These are phyloP conservation scores for Cataglyphis rosenhaueri DNA, from an alignment of 2,888 invertebrate genomes.

Conservation along the genomic window DNA sequence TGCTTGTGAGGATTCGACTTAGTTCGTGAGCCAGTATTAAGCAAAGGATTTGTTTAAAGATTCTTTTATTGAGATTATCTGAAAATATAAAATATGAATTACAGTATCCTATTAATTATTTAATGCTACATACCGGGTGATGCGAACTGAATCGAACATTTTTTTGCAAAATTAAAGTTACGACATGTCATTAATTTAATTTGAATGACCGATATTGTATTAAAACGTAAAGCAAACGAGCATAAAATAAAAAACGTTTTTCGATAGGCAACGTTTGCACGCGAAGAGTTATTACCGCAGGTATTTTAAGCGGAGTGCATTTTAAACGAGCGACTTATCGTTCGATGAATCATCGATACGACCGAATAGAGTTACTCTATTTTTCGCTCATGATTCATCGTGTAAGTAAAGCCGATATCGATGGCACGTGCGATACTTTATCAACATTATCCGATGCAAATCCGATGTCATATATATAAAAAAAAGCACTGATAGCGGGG, in stretches of 20 bases:
- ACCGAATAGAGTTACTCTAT: constrained; percentile 37
- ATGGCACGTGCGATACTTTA: constrained; percentile 25
- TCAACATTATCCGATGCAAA: constrained; percentile 34
- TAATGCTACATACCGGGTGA: not conserved
- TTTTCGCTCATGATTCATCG: constrained; percentile 34
- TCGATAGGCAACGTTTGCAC: not conserved
- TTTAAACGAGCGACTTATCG: constrained; percentile 50
- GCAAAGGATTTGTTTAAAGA: not conserved
- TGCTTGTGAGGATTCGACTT: not conserved
- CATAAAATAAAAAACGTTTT: constrained; percentile 6
- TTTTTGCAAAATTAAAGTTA: not conserved
- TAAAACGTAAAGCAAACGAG: not conserved
- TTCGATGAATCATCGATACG: constrained; percentile 41
- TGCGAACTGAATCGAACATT: not conserved
- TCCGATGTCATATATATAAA: constrained; percentile 18
- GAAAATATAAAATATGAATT: not conserved
- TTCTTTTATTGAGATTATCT: not conserved
- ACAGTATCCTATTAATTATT: not conserved
- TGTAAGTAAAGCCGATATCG: constrained; percentile 35
- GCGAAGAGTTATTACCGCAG: constrained; percentile 24
- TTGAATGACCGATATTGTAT: not conserved
- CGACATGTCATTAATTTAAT: not conserved
- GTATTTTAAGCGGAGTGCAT: constrained; percentile 32
- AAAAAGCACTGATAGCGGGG: constrained; percentile 2
- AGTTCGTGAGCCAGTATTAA: not conserved